phyloP scores from a whole-genome alignment of 2,113 vertebrate genomes.

The Tapirus terrestris region DNA sequence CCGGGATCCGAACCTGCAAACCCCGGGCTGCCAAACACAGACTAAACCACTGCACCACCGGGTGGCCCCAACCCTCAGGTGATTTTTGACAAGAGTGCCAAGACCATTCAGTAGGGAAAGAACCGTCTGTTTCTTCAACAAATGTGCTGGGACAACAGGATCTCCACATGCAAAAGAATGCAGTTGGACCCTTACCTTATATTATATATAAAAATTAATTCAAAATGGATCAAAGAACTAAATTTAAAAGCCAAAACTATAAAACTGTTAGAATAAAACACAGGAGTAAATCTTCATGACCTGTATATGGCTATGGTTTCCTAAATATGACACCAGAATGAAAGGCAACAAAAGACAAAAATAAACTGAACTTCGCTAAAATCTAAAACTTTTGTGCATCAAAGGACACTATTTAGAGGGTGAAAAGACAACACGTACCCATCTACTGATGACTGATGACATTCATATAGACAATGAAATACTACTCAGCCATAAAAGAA shows the following conservation, averaged over 20 bases:
- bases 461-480: too few relatives aligned
- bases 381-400: neutral
- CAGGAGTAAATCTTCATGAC: neutral
- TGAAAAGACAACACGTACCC: neutral
- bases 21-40: too few relatives aligned
- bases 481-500: too few relatives aligned
- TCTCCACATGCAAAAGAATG: neutral
- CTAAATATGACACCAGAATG: neutral
- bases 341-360: neutral
- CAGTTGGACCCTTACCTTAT: neutral
- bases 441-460: too few relatives aligned
- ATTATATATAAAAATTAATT: neutral
- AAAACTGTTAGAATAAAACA: constrained; percentile 6
- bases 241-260: neutral
- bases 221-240: neutral
- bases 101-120: neutral
- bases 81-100: neutral
- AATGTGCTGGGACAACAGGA: neutral
- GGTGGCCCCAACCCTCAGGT: too few relatives aligned
- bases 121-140: neutral
- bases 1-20: too few relatives aligned
- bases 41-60: too few relatives aligned
- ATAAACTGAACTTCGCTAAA: neutral
- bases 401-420: neutral
- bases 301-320: neutral